A percentile compares a stretch with the other conserved stretches of the same genome.
phyloP scores from a whole-genome alignment of 2,113 vertebrate species.

The Stomatorhinus ivindoensis region DNA sequence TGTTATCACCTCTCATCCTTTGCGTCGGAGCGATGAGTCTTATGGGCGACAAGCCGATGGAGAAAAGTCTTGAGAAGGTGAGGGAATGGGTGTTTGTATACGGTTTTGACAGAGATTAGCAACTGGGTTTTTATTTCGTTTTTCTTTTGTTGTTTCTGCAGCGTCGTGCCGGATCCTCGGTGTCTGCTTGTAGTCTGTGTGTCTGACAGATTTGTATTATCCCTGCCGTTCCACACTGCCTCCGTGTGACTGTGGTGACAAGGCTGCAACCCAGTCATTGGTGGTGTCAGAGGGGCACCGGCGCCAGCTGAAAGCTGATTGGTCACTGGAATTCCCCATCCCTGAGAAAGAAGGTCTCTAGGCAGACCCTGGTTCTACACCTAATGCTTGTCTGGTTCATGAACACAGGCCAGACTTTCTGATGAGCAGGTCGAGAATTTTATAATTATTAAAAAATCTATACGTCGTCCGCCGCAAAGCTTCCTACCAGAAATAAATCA shows the following conservation, averaged over 20 bases:
- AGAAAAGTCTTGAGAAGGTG: background rate
- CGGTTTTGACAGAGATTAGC: background rate
- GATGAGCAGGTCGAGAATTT: background rate
- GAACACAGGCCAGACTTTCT: background rate
- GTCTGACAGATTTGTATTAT: background rate
- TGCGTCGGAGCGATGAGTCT: background rate
- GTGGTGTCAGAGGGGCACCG: background rate
- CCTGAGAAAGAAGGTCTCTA: background rate
- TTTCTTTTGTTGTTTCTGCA: background rate
- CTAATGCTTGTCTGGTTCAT: background rate
- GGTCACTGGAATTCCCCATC: background rate
- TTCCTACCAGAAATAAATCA: slow-evolving; percentile 12
- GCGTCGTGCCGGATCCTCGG: background rate
- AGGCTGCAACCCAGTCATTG: background rate
- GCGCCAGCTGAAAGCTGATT: background rate
- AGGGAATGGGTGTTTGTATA: background rate
- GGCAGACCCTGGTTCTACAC: background rate
- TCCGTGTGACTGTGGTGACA: background rate
- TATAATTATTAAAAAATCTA: background rate
- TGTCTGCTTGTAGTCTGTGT: background rate
- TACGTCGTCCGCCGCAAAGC: background rate
- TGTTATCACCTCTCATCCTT: background rate
- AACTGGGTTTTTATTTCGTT: background rate
- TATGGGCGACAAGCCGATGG: background rate
- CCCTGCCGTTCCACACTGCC: background rate